Base-by-base conservation (phyloP, 2,888 invertebrate genomes). In the Chirona hameri region DNA sequence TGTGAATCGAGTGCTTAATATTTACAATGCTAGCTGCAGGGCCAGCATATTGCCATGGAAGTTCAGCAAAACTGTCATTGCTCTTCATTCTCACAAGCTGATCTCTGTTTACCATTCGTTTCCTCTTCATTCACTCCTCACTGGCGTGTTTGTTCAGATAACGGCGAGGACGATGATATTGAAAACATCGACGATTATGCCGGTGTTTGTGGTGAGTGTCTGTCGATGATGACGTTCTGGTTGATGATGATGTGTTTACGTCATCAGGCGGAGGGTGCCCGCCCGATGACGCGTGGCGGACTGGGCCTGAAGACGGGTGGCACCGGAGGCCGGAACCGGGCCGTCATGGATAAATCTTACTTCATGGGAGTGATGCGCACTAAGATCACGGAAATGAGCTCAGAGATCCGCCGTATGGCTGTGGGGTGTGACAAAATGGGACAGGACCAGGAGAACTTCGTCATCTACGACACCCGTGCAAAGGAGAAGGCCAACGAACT, bases 301-400 rank as follows among this genome's bases (percentile, higher is more conserved):
- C 76, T 76, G 21, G 76, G 76, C 24, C 76, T 76, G 24, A 76
- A 76, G 46, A 93, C 93, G 0, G 76, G 39, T 21, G 91, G 91
- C 0, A 89, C 91, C 83, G 91, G 91, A 0, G 90, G 90, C 84
- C 90, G 90, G 84, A n/a, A 81, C 84, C 85, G 83, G 85, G 88
- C 83, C 86, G 92, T 96, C 1, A 93, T 94, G 87, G 96, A 96
- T 87, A 94, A 94, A 86, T 91, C 94, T 1, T 96, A 95, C 87
- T 96, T 93, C 90, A 91, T 95, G 86, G 95, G 95, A 79, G 86
- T 94, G 81, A 89, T 96, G 87, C 92, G 95, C 86, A 88, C 91
- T 46, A 93, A 93, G 87, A 92, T 94, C 57, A 91, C 93, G 84
- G 94, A 94, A 86, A 90, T 95, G 86, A 91, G 91, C 82, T 90